Base-by-base conservation (phyloP, 2,113 vertebrate genomes). In the Pygathrix nemaeus region DNA sequence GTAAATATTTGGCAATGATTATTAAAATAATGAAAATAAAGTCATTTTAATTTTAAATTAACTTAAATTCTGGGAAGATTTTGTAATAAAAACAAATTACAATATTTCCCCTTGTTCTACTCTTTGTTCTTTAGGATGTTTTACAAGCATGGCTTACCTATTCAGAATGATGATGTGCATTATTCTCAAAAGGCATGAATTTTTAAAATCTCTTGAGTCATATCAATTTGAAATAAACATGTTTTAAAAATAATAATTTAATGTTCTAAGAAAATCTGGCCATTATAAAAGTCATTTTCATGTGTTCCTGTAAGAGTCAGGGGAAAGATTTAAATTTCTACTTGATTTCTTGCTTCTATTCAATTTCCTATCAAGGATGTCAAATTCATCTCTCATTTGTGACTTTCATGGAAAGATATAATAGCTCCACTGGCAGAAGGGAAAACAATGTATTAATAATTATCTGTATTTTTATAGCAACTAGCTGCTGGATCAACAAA, bases 341-440 rank as follows among this genome's bases (percentile, higher is more conserved):
- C 75, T 88, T 95, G 83, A 97, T 93, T 97, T 89, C 91, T 89
- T 61, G 38, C 55, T 93, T 96, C 88, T 94, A 59, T 86, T 92
- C 50, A 81, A 35, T 96, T 94, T 89, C 32, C 57, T 97, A 89
- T 21, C 14, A 20, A 57, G 75, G 81, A 93, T 94, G 88, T 95
- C 96, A 97, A 83, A 97, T 95, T 97, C 70, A 96, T 76, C 52
- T 94, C 87, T 97, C n/a, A 86, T 30, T 94, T 81, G 38, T 90
- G 80, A 78, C 83, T 97, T 94, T 97, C 64, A 52, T 21, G 78
- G 57, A 78, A 95, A 96, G 83, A 76, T 45, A 78, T 68, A 66
- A 86, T 68, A 61, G 43, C n/a, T 92, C 32, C 83, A 79, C 21
- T 80, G 40, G 72, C 83, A 98, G 75, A 93, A 76, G 3, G 18